Base-by-base conservation (phyloP, 2,888 invertebrate species). In the Morinoia aosen region DNA sequence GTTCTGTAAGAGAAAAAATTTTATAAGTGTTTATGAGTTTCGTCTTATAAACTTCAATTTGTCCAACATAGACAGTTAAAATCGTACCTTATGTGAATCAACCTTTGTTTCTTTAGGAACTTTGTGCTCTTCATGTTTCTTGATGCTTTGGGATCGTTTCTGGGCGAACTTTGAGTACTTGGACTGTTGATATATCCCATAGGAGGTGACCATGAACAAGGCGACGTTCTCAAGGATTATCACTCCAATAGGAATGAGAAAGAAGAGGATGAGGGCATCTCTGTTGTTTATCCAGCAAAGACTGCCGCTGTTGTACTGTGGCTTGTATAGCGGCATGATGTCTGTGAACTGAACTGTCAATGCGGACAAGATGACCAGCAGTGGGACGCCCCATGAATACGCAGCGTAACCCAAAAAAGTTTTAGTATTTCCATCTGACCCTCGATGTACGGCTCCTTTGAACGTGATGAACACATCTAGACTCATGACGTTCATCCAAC, bases 401-500 rank as follows among this genome's bases (percentile, higher is more conserved):
- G 97, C 56, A 25, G 97, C 97, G 96, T 97, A 97, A 91, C 97
- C 97, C 95, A 97, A 97, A 90, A 96, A 97, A n/a, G 96, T 96
- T 57, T 76, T 95, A 33, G 88, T 76, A 14, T 95, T 95, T 1
- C 95, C 95, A n/a, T 96, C 95, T 39, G 95, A 76, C 33, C 95
- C 95, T 90, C 95, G 88, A 96, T 96, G 95, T 91, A 96, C 64
- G 48, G 95, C 90, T 19, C 96, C 96, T 40, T 97, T 97, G 96
- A 97, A 97, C 0, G 97, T 97, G 91, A 97, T 97, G 97, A 97
- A 97, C 91, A 97, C 97, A 96, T 97, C 97, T 95, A 97, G 97
- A 88, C 97, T 97, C 97, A 97, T 97, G 14, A 97, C 97, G 96
- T 97, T 97, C 97, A 97, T 97, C 97, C 97, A 97, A 96, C 97